phyloP scores from a whole-genome alignment of 2,113 vertebrate genomes.

The Nerophis lumbriciformis region DNA sequence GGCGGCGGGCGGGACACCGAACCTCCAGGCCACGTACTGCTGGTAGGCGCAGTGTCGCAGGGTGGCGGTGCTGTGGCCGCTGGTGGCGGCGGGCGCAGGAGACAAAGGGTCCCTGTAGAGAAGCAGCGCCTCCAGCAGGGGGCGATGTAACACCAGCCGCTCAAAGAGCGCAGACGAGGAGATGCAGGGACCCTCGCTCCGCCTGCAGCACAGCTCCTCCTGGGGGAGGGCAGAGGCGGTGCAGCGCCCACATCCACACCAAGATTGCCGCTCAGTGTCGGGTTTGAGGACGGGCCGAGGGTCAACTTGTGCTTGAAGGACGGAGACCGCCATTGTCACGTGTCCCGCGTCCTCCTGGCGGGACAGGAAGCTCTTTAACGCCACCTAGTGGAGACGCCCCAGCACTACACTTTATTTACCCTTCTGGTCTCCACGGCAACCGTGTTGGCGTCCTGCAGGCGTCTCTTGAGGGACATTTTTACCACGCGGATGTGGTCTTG shows the following conservation, averaged over 20 bases:
- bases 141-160: conserved; percentile 62
- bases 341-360: conserved; percentile 45
- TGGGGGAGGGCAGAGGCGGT: conserved; percentile 14
- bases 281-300: not conserved
- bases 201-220: conserved; percentile 78
- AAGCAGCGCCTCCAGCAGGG: conserved; percentile 61
- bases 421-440: conserved; percentile 53
- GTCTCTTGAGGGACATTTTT: conserved; percentile 57
- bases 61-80: not conserved
- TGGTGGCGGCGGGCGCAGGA: not conserved
- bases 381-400: too few species aligned
- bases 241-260: conserved; percentile 72
- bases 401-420: conserved; percentile 24
- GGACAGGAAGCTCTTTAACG: not conserved
- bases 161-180: conserved; percentile 62
- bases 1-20: conserved; percentile 59
- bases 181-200: conserved; percentile 57
- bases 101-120: conserved; percentile 73
- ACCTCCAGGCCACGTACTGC: conserved; percentile 75
- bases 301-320: conserved; percentile 17
- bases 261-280: conserved; percentile 21
- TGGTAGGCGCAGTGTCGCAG: conserved; percentile 72
- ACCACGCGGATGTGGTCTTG: conserved; percentile 72
- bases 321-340: conserved; percentile 39
- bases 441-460: conserved; percentile 68